Evolutionary conservation across 2,113 vertebrate species (phyloP), one percentile per base, ranked within the genome.

Genomic region (Regulus satrapa): DNA sequence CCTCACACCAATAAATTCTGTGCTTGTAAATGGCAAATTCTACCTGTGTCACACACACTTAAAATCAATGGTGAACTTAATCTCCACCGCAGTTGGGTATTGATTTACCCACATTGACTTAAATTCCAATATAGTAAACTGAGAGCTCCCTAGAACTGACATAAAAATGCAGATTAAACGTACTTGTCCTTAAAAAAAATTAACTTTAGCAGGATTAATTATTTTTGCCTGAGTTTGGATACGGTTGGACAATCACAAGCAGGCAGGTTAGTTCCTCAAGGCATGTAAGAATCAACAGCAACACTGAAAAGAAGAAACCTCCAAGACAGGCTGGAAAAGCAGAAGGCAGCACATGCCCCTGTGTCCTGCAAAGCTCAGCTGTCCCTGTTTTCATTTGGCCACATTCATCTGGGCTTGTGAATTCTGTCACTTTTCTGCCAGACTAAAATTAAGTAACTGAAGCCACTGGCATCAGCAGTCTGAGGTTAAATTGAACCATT

Each of bases 21-120:
- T 74, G 63, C 88, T 88, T 94, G 59, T 83, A 90, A 95, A 90
- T 88, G 54, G 84, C 88, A 95, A 92, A 82, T n/a, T 66, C 63
- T 46, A 54, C 46, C 0, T 0, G 25, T 84, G 68, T 90, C 72
- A 86, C 28, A 66, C 71, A 77, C 14, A 20, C 59, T 94, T 89
- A 69, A 92, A 92, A 94, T 94, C 95, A 76, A 94, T 55, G 40
- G 32, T 32, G 67, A 91, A 83, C 54, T 51, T 85, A 54, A 91
- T 93, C 78, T 85, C 81, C 2, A 5, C 49, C 67, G 88, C 4
- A 7, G 24, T 2, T 73, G 59, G 18, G 34, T 93, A 95, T 93
- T 85, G 93, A 96, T 92, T 93, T 93, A 92, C 76, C 55, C 36
- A 24, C 46, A 71, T 29, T 40, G 92, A 66, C 46, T 83, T 88